Percentiles rank a stretch among this genome's conserved stretches.
Evolutionary conservation across 2,888 invertebrate species (phyloP).

Genomic region (Tetropium fuscum): DNA sequence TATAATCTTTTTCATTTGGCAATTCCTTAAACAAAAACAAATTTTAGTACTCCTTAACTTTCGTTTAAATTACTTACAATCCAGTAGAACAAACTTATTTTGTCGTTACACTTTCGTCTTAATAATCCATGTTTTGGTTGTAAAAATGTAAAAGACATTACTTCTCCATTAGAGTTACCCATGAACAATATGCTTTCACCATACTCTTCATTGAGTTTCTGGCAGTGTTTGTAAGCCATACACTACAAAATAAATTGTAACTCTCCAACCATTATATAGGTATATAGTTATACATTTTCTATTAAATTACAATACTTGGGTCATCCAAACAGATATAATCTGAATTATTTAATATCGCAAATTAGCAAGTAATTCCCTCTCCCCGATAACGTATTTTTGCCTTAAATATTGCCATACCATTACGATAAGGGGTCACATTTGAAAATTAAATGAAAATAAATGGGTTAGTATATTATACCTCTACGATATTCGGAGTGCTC

Average conservation of each 20-base stretch:
- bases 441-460: too few species aligned
- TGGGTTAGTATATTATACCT: too few species aligned
- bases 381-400: too few species aligned
- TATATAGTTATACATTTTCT: too few species aligned
- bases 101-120: constrained; percentile 68
- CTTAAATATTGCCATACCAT: too few species aligned
- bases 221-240: constrained; percentile 65
- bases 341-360: too few species aligned
- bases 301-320: too few species aligned
- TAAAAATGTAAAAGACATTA: constrained; percentile 68
- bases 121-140: constrained; percentile 70
- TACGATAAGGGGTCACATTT: too few species aligned
- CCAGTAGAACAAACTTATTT: constrained; percentile 72
- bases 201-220: constrained; percentile 55
- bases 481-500: constrained; percentile 70
- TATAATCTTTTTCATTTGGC: constrained; percentile 67
- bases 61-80: constrained; percentile 67
- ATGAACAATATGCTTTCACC: constrained; percentile 64
- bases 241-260: constrained; percentile 62
- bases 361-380: too few species aligned
- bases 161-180: constrained; percentile 70
- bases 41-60: too few species aligned
- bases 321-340: too few species aligned
- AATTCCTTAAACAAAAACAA: constrained; percentile 70
- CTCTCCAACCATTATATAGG: background rate